Evolutionary conservation across 2,888 invertebrate species (phyloP), one percentile per base, ranked within the genome.

Genomic region (Aphidoletes aphidimyza): DNA sequence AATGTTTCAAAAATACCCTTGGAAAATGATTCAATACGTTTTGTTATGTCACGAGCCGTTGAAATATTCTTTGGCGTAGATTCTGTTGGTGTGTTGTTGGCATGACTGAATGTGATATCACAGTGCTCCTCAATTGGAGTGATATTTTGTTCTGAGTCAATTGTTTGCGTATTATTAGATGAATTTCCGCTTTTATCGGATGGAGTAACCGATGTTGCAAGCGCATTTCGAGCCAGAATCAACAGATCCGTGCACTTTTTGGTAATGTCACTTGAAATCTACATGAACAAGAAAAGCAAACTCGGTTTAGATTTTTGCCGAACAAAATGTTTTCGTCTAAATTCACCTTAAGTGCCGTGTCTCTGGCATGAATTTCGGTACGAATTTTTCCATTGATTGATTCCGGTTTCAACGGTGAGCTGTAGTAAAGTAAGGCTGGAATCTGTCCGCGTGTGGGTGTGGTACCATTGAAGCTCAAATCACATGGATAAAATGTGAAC

Each of bases 401-500:
- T 69, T 90, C 89, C 78, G 86, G 88, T 54, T 89, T 90, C 0
- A 89, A 85, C 0, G 90, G 90, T 19, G 89, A 89, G 85, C 90
- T 90, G 34, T 85, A 85, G 83, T 98, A 99, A 22, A 98, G 91
- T 83, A 99, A 92, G 88, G 95, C 95, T 0, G 99, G 98, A 88
- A 99, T 94, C 91, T 99, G 99, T 14, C 99, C 99, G 84, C 98
- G 92, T 0, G 96, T 95, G 86, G 97, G 9, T 36, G 97, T 98
- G 0, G 98, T 98, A n/a, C 98, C 98, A 89, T 98, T 98, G 89
- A 96, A 96, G 89, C 98, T 98, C 81, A 98, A 91, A 17, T 97
- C 96, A 89, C 97, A 98, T 0, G 97, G 95, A 39, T 95, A 94
- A 89, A 97, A 98, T 83, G 95, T 93, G 89, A 98, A 98, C 0